A percentile compares a stretch with the other conserved stretches of the same genome.
These are phyloP conservation scores for Sprattus sprattus DNA, from an alignment of 2,113 vertebrate species.

Conservation along the genomic window DNA sequence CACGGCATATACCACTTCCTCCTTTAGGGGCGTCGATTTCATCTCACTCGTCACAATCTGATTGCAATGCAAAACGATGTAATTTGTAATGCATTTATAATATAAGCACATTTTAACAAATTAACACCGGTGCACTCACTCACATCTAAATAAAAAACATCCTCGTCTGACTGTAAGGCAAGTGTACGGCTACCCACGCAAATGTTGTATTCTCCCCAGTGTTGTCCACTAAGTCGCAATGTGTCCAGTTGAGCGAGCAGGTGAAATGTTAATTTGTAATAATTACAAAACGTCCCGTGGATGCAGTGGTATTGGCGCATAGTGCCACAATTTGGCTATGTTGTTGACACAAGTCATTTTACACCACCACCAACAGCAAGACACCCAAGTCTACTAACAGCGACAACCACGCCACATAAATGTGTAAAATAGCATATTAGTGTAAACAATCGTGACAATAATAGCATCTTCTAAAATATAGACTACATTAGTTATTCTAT, in stretches of 20 bases:
- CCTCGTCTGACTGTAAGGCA: background rate
- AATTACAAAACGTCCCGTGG: background rate
- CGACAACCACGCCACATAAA: background rate
- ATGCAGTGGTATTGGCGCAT: background rate
- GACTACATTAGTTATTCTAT: background rate
- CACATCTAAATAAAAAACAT: background rate
- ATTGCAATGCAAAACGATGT: background rate
- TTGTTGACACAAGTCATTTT: background rate
- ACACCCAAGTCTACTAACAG: background rate
- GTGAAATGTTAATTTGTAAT: slow-evolving; percentile 55
- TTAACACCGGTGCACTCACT: background rate
- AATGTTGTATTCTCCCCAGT: slow-evolving; percentile 32
- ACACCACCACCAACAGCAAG: background rate
- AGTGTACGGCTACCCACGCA: background rate
- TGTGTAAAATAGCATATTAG: no score
- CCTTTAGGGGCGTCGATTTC: background rate
- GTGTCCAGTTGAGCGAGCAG: slow-evolving; percentile 59
- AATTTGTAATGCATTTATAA: background rate
- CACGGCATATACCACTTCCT: slow-evolving; percentile 62
- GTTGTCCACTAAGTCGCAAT: slow-evolving; percentile 42
- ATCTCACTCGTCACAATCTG: background rate
- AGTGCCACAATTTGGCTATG: background rate
- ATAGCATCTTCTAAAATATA: no score
- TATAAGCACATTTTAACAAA: background rate
- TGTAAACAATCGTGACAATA: no score